Percentiles rank a stretch among this genome's conserved stretches.
These are phyloP conservation scores for Drosophila algonquin DNA, from an alignment of 2,888 invertebrate genomes.

Conservation along the genomic window DNA sequence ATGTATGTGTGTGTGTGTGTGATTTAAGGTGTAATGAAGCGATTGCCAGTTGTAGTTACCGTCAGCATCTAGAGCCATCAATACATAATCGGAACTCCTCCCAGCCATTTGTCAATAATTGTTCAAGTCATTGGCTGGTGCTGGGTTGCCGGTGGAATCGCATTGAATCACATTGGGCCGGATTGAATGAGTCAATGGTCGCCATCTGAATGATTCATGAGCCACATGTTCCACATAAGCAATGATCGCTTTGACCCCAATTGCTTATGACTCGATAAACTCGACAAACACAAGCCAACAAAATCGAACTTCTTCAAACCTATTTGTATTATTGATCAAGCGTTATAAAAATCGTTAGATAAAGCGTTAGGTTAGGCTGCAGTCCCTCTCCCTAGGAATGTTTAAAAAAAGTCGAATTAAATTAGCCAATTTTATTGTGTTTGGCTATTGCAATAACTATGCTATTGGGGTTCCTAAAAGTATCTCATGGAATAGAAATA, in stretches of 20 bases:
- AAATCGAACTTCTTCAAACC: background rate
- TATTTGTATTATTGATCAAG: too few relatives aligned
- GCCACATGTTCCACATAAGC: conserved; percentile 5
- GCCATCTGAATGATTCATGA: conserved; percentile 29
- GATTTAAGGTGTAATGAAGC: conserved; percentile 60
- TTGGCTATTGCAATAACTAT: too few relatives aligned
- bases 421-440: too few relatives aligned
- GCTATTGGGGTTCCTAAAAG: too few relatives aligned
- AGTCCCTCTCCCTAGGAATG: too few relatives aligned
- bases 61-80: conserved; percentile 65
- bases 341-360: too few relatives aligned
- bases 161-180: background rate
- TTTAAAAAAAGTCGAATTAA: too few relatives aligned
- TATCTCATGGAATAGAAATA: too few relatives aligned
- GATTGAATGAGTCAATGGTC: background rate
- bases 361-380: too few relatives aligned
- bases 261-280: conserved; percentile 15
- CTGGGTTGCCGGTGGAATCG: too few relatives aligned
- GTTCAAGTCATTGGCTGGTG: conserved; percentile 21
- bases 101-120: conserved; percentile 39
- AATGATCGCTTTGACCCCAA: conserved; percentile 13
- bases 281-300: background rate
- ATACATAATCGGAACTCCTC: conserved; percentile 38
- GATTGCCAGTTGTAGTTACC: conserved; percentile 43
- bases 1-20: conserved; percentile 11